Base-by-base conservation (phyloP, 1,140 invertebrate genomes). In the Habropoda laboriosa region DNA sequence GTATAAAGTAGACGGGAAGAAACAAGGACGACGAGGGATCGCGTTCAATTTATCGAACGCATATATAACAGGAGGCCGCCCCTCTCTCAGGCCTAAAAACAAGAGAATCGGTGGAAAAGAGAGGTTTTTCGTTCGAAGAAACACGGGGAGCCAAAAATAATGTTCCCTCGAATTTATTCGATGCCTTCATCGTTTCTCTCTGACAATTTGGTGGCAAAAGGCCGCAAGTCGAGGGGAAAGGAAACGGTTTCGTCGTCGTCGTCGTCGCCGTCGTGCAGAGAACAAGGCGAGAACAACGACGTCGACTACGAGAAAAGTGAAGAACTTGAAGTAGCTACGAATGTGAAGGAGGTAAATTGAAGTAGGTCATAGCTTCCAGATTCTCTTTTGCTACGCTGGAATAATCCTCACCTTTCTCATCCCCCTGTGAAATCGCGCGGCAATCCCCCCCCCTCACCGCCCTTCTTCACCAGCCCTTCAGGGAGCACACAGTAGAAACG, bases 321-420 rank as follows among this genome's bases (percentile, higher is more conserved):
- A n/a, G 38, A 70, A 58, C 74, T 64, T 70, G 63, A 18, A 45
- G 21, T 55, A 61, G 38, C 60, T 75, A 60, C 66, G 51, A 77
- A 79, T 61, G 68, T 60, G 67, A 58, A 66, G 35, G 40, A 64
- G 68, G 61, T 58, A 73, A 77, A 83, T 76, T 86, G 74, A 90
- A 87, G 75, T 89, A 89, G 86, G 87, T 89, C 88, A 85, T 84
- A 88, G 85, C 80, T 82, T 79, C 61, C 72, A 74, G 80, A 83
- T 57, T 66, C 57, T 76, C 68, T 75, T n/a, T 80, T 87, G 58
- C 61, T 61, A n/a, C 68, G 79, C 61, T 64, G 53, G 78, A 85
- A 85, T 70, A 74, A 84, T 84, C 68, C 13, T 57, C n/a, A 21
- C 16, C 71, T 57, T 45, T 35, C 13, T 47, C 5, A 55, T 58